Conservation (phyloP, 2,888 invertebrate genomes). For the Platynereis dumerilii region DNA sequence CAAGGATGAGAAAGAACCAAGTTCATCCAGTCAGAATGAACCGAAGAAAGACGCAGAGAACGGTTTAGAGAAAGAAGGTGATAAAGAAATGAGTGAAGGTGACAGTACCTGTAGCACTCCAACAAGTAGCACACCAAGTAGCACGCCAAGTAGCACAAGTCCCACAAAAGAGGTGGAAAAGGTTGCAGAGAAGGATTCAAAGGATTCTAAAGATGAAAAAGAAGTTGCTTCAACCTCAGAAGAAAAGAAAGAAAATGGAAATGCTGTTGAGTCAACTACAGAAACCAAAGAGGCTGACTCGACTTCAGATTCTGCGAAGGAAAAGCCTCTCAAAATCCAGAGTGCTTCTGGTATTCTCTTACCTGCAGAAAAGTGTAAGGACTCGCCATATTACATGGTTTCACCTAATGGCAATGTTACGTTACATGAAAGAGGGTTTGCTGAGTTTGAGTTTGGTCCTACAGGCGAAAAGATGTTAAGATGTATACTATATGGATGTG, state of each 20-base stretch:
- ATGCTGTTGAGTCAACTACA: not conserved
- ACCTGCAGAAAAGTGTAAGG: no score
- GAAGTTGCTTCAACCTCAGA: not conserved
- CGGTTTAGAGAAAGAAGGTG: not conserved
- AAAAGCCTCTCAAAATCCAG: not conserved
- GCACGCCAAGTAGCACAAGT: no score
- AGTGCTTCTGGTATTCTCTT: no score
- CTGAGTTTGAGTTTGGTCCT: slow-evolving; percentile 35
- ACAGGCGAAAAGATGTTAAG: slow-evolving; percentile 35
- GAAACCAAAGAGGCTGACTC: slow-evolving; percentile 5
- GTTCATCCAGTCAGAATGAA: not conserved
- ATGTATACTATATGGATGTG: slow-evolving; percentile 30
- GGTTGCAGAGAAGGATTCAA: not conserved
- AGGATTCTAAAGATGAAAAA: not conserved
- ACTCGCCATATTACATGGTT: no score
- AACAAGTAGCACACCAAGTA: no score
- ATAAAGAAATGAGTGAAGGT: not conserved
- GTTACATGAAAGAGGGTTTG: slow-evolving; percentile 11
- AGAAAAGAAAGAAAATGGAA: not conserved
- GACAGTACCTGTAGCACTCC: no score
- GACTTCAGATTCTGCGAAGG: not conserved
- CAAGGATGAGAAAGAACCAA: not conserved
- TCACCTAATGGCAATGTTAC: no score
- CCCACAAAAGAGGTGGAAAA: not conserved
- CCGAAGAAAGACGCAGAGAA: not conserved